Percentiles rank a stretch among this genome's conserved stretches.
Conservation (phyloP, 2,113 vertebrate genomes). For the Lasiurus cinereus region DNA sequence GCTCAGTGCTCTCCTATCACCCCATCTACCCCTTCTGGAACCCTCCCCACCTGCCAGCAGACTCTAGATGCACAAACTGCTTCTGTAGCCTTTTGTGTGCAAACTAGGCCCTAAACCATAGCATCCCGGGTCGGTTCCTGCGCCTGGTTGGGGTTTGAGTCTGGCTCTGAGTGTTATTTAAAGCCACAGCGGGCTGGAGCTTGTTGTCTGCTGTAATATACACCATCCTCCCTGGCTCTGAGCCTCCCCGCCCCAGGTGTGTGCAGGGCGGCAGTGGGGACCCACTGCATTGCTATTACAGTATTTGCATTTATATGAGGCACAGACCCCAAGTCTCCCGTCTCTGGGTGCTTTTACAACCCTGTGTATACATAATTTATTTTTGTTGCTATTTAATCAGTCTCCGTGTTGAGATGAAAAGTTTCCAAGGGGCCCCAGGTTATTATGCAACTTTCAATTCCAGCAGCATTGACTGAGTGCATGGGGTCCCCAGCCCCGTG, state of each 20-base stretch:
- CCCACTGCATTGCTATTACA: slow-evolving; percentile 70
- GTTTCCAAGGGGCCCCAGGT: slow-evolving; percentile 80
- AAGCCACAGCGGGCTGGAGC: slow-evolving; percentile 10
- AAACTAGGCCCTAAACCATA: not conserved
- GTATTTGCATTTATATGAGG: slow-evolving; percentile 85
- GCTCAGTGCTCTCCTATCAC: not conserved
- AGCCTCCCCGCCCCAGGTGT: slow-evolving; percentile 7
- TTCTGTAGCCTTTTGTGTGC: slow-evolving; percentile 6
- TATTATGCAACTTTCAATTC: slow-evolving; percentile 78
- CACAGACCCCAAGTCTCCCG: slow-evolving; percentile 79
- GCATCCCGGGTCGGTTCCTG: not conserved
- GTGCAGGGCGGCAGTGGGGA: not conserved
- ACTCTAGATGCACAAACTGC: not conserved
- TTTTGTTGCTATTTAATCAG: slow-evolving; percentile 85
- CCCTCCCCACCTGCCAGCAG: not conserved
- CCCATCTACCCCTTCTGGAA: not conserved
- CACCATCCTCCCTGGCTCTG: not conserved
- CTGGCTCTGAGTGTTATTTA: slow-evolving; percentile 59
- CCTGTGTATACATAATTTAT: slow-evolving; percentile 84
- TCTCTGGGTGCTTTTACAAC: slow-evolving; percentile 83
- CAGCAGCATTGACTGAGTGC: slow-evolving; percentile 39
- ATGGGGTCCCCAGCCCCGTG: not conserved
- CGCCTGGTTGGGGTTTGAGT: not conserved
- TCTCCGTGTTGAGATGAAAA: slow-evolving; percentile 78
- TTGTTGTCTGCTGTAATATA: not conserved